Base-by-base conservation (phyloP, 2,113 vertebrate genomes). In the Murina feae region DNA sequence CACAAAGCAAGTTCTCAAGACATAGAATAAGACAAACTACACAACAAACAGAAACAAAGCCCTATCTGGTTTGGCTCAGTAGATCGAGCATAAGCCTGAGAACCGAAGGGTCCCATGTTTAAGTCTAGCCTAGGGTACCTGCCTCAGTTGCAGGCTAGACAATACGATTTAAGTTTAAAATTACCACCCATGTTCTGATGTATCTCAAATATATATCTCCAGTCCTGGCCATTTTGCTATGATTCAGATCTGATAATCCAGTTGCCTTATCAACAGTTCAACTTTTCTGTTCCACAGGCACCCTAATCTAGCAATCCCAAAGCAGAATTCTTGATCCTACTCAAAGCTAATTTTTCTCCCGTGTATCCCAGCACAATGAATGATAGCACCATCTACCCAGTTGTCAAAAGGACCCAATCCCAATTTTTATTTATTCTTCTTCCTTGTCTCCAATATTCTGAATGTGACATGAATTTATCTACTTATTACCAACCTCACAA, bases 381-480 rank as follows among this genome's bases (percentile, higher is more conserved):
- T 4, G 23, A 76, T n/a, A 82, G 65, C 11, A 87, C 25, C 28
- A 39, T 80, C 53, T 72, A 66, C 37, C n/a, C 35, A 32, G 60
- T 37, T 89, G 74, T 89, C 63, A 86, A 86, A 96, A 86, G 13
- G 53, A 88, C 21, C 49, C 55, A 89, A 32, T 71, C 23, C 9
- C 84, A 58, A 96, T 80, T 91, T 75, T 42, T 17, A 83, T 51
- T 93, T 93, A 25, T 87, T 71, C 74, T 28, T 72, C 32, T 94
- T 28, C 42, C n/a, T 89, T 60, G 66, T 87, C 65, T 86, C 81
- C 14, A 60, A 28, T 42, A 92, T 85, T 39, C 60, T 72, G 21
- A 90, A 78, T 17, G 20, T 84, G 47, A 84, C 20, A 8, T 28
- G 6, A 90, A 75, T 81, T 32, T 68, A 44, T 79, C 32, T 30